Base-by-base conservation (phyloP, 1,140 invertebrate species). In the Grapholita molesta region DNA sequence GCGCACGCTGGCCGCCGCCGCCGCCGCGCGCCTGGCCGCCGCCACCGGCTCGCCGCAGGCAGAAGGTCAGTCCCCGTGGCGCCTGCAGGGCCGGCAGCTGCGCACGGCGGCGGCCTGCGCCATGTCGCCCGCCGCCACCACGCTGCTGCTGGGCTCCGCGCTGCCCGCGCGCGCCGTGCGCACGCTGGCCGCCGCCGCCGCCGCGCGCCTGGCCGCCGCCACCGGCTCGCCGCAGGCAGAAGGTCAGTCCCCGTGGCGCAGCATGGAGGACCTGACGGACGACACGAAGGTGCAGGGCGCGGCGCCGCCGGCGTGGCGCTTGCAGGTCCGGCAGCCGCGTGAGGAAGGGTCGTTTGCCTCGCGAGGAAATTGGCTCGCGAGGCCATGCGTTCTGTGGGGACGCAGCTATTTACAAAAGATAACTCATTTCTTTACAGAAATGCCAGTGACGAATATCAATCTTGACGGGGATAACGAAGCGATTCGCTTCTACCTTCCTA, bases 321-420 rank as follows among this genome's bases (percentile, higher is more conserved):
- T 71, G 93, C 95, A 64, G 28, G 78, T 78, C 68, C 92, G 94
- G 25, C 95, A 96, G 86, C 91, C 97, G 55, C 91, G 94, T 67
- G 96, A 95, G 2, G 92, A 97, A 9, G 96, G 96, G 5, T 90
- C 95, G 42, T 95, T 95, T 2, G 95, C 96, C 71, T 94, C 96
- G 84, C n/a, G n/a, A n/a, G n/a, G n/a, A n/a, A n/a, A n/a, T n/a
- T 97, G 96, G 3, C 94, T 95, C 0, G 93, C 94, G 18, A 95
- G 68, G 96, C 96, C 1, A 11, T 25, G 11, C 55, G 55, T 3
- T 65, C 68, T 11, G 85, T 83, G 18, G 74, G 89, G 42, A 82
- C 89, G n/a, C 69, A n/a, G n/a, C n/a, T n/a, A n/a, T n/a, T n/a
- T n/a, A n/a, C n/a, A n/a, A n/a, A n/a, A n/a, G n/a, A n/a, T n/a